Conservation (phyloP, 2,888 invertebrate genomes). For the Cosmorhoe ocellata region DNA sequence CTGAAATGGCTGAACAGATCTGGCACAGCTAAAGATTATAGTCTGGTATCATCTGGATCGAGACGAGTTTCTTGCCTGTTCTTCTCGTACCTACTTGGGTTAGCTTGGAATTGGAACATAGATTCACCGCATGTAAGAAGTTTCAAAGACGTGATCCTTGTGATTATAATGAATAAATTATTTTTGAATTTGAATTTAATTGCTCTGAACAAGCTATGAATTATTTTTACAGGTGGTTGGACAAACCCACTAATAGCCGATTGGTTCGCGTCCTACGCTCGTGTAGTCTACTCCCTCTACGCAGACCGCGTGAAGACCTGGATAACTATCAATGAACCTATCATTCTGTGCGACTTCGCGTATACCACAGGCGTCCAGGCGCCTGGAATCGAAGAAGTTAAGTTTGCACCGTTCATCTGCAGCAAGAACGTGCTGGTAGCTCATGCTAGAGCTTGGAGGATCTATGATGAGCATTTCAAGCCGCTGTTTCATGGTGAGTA, state of each 20-base stretch:
- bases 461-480: slow-evolving; percentile 82
- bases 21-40: too few relatives aligned
- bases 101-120: too few relatives aligned
- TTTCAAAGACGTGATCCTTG: too few relatives aligned
- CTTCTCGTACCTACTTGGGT: too few relatives aligned
- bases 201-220: too few relatives aligned
- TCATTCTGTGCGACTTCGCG: slow-evolving; percentile 57
- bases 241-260: slow-evolving; percentile 83
- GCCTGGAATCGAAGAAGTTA: slow-evolving; percentile 51
- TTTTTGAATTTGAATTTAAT: too few relatives aligned
- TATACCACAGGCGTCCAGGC: slow-evolving; percentile 69
- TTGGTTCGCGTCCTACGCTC: slow-evolving; percentile 85
- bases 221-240: slow-evolving; percentile 81
- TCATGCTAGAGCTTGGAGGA: slow-evolving; percentile 84
- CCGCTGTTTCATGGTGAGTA: slow-evolving; percentile 68
- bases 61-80: too few relatives aligned
- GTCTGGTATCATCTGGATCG: too few relatives aligned
- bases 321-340: slow-evolving; percentile 89
- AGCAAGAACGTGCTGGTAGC: slow-evolving; percentile 85
- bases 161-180: too few relatives aligned
- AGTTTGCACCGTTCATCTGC: slow-evolving; percentile 72
- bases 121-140: too few relatives aligned
- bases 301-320: slow-evolving; percentile 85
- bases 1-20: too few relatives aligned
- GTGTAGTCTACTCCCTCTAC: slow-evolving; percentile 77